phyloP scores from a whole-genome alignment of 2,797 vertebrate species.

The Margarornis squamiger region DNA sequence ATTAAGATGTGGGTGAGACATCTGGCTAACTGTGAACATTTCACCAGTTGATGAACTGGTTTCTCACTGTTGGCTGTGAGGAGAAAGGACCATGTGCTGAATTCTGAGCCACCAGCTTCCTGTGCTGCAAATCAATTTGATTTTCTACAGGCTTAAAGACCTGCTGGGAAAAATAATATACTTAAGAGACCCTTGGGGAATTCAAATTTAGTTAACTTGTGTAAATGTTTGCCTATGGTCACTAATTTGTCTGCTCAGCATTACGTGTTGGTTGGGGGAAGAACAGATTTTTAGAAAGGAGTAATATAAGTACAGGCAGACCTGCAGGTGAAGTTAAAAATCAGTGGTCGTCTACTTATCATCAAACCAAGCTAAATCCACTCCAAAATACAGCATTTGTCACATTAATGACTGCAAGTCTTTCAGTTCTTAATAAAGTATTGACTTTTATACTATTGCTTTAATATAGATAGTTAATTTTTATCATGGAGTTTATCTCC shows the following conservation, averaged over 20 bases:
- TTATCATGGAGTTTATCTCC: background rate
- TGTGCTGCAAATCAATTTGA: constrained; percentile 30
- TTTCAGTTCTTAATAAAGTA: background rate
- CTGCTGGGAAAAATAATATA: background rate
- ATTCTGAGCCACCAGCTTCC: background rate
- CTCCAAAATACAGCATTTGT: background rate
- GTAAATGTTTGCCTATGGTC: constrained; percentile 1
- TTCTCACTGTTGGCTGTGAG: background rate
- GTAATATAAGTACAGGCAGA: background rate
- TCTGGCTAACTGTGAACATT: background rate
- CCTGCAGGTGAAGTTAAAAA: background rate
- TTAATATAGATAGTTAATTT: background rate
- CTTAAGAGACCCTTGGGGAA: constrained; percentile 20
- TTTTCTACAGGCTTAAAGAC: constrained; percentile 22
- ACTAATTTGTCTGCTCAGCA: constrained; percentile 1
- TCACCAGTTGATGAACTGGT: constrained; percentile 29
- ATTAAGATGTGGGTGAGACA: constrained; percentile 35
- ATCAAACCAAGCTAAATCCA: background rate
- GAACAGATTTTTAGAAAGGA: background rate
- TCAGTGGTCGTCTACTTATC: background rate
- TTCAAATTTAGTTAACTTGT: constrained; percentile 48
- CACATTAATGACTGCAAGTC: background rate
- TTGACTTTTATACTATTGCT: background rate
- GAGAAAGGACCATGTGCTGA: background rate
- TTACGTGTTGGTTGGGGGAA: background rate